A percentile compares a stretch with the other conserved stretches of the same genome.
Conservation (phyloP, 2,888 invertebrate species). For the Dolichopus griseipennis region DNA sequence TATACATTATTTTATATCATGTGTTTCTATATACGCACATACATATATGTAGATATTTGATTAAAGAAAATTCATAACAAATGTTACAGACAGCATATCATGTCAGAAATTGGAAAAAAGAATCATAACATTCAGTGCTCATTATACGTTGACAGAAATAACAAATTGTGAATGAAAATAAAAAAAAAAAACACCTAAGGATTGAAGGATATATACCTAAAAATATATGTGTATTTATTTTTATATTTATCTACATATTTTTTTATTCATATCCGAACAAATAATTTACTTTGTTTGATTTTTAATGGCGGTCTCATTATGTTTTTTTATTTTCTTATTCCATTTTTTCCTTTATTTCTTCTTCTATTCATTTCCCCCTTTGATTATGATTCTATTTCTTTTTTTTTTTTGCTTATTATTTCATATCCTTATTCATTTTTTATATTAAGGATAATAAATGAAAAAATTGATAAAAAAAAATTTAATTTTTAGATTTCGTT, state of each 20-base stretch:
- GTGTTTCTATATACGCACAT: too few relatives aligned
- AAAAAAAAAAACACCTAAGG: neutral
- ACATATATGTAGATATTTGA: neutral
- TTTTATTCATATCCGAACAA: slow-evolving; percentile 16
- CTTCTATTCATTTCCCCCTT: slow-evolving; percentile 4
- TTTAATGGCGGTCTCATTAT: slow-evolving; percentile 25
- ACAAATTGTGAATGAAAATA: neutral
- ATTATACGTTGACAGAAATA: neutral
- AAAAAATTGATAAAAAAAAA: too few relatives aligned
- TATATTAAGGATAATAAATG: neutral
- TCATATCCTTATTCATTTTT: slow-evolving; percentile 18
- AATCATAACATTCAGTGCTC: neutral
- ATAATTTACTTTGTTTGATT: slow-evolving; percentile 20
- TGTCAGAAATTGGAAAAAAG: neutral
- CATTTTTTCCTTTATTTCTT: neutral
- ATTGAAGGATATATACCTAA: slow-evolving; percentile 11
- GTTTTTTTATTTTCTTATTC: slow-evolving; percentile 19
- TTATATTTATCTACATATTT: neutral
- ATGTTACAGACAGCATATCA: neutral
- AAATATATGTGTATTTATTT: neutral
- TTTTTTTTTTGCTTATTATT: slow-evolving; percentile 31
- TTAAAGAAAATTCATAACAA: neutral
- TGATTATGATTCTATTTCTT: slow-evolving; percentile 25
- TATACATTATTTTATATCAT: neutral
- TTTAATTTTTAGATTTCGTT: too few relatives aligned